A percentile compares a stretch with the other conserved stretches of the same genome.
phyloP scores from a whole-genome alignment of 2,113 vertebrate genomes.

The Dipodomys stephensi region DNA sequence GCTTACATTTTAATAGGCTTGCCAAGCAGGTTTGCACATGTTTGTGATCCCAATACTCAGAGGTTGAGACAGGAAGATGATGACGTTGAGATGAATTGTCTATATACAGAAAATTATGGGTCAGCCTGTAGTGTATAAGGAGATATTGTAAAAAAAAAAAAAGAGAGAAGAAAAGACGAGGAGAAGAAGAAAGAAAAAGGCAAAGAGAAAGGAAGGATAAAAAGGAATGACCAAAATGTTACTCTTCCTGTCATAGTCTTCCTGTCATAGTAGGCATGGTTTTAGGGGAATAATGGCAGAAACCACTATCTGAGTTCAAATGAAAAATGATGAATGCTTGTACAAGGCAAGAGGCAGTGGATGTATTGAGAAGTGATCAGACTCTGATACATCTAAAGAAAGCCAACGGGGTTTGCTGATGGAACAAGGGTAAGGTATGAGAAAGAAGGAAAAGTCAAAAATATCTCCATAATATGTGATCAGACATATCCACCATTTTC shows the following conservation, averaged over 20 bases:
- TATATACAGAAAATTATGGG: too few relatives aligned
- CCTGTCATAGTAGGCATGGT: neutral
- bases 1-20: neutral
- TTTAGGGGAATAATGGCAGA: neutral
- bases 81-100: neutral
- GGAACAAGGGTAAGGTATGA: neutral
- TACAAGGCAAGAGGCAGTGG: neutral
- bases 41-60: rapidly evolving
- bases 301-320: neutral
- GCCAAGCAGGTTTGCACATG: too few relatives aligned
- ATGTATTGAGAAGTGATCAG: neutral
- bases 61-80: neutral
- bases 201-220: neutral
- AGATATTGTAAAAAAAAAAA: too few relatives aligned
- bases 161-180: too few relatives aligned
- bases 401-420: neutral
- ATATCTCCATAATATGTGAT: neutral
- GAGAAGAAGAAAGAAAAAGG: too few relatives aligned
- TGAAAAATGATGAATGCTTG: neutral
- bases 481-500: neutral
- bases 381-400: neutral
- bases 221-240: neutral
- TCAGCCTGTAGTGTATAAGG: neutral
- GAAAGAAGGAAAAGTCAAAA: neutral
- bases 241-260: neutral